Base-by-base conservation (phyloP, 2,113 vertebrate genomes). In the Macquaria ambigua region DNA sequence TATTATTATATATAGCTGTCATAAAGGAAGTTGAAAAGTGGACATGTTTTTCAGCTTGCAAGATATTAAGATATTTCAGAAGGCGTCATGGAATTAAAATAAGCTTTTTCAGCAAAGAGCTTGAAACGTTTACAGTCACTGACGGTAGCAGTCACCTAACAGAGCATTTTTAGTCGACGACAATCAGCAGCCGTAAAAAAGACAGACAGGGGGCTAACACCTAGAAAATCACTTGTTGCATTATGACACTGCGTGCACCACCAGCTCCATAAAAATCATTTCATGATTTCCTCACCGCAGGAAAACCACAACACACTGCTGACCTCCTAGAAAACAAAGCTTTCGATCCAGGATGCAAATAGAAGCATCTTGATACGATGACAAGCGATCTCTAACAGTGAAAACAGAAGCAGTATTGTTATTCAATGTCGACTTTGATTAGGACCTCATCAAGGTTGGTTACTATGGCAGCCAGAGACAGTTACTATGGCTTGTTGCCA, bases 401-500 rank as follows among this genome's bases (percentile, higher is more conserved):
- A 70, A 71, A 85, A 80, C 21, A 28, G 50, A 66, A 89, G 52
- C 67, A 6, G 25, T 43, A 18, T 61, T 79, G n/a, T 80, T 53
- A 31, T 76, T 88, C 77, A 73, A 15, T 55, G 63, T 79, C 50
- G 55, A 76, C 86, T 88, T 78, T 85, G 84, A 87, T 74, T 68
- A 41, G 68, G 73, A 77, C 39, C 71, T 81, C 31, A 28, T 90
- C 81, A 74, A 66, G 83, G 70, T 48, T 52, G 56, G 89, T 90
- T 77, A 73, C 81, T 62, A 82, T 91, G 79, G 89, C 62, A 92
- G 89, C 87, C 55, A 0, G 41, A 78, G 64, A 86, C 84, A 18
- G 81, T 89, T 81, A 75, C 81, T 61, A 79, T 82, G 84, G 84
- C 73, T 84, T 84, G 81, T 70, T 84, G 55, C 78, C 71, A 63